Conservation (phyloP, 2,888 invertebrate species). For the Morpho deidamia region DNA sequence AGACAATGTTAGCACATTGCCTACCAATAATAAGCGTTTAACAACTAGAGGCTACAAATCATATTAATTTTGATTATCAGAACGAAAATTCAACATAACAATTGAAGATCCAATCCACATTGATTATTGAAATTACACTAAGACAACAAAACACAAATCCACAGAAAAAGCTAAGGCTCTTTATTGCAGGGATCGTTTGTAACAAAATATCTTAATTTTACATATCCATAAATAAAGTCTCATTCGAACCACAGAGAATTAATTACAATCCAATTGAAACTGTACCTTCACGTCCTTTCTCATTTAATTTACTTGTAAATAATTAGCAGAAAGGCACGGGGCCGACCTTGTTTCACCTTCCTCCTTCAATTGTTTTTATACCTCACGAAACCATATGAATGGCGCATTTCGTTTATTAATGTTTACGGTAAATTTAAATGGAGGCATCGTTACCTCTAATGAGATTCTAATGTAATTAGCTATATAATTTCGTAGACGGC, state of each 20-base stretch:
- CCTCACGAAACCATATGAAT: conserved; percentile 8
- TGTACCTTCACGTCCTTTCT: conserved; percentile 13
- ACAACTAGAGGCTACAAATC: too few relatives aligned
- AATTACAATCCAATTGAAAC: conserved; percentile 6
- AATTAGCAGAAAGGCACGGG: conserved; percentile 31
- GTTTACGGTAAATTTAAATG: background rate
- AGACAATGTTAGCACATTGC: too few relatives aligned
- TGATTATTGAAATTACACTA: too few relatives aligned
- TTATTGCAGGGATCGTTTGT: too few relatives aligned
- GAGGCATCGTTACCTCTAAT: background rate
- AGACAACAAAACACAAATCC: too few relatives aligned
- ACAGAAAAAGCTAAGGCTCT: too few relatives aligned
- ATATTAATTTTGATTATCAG: too few relatives aligned
- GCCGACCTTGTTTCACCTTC: conserved; percentile 36
- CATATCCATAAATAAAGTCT: background rate
- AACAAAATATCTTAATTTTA: background rate
- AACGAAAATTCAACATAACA: too few relatives aligned
- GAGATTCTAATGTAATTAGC: background rate
- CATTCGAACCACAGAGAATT: conserved; percentile 1
- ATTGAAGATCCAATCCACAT: too few relatives aligned
- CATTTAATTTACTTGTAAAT: conserved; percentile 46
- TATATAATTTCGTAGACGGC: too few relatives aligned
- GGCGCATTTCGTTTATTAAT: conserved; percentile 5
- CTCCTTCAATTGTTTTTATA: conserved; percentile 26
- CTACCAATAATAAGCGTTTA: too few relatives aligned